These are phyloP conservation scores for Ondatra zibethicus DNA, from an alignment of 2,113 vertebrate genomes.

Conservation along the genomic window DNA sequence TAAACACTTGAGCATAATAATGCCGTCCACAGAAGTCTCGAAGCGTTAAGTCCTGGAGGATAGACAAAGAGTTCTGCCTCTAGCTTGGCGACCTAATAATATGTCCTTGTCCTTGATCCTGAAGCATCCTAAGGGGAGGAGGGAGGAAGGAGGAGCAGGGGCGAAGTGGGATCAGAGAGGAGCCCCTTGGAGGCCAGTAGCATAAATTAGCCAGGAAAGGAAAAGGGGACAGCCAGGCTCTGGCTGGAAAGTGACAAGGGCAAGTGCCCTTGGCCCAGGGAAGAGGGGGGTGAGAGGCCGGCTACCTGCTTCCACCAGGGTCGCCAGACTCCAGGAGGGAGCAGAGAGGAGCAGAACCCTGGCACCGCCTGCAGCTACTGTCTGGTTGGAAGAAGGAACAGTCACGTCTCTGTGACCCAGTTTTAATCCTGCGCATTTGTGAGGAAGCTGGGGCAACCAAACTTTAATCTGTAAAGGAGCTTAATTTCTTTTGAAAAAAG, in stretches of 20 bases:
- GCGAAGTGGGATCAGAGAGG: background rate
- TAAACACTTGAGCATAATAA: background rate
- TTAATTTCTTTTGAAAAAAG: conserved; percentile 59
- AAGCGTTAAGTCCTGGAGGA: background rate
- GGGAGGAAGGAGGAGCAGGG: background rate
- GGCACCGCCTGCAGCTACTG: background rate
- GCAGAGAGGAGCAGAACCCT: background rate
- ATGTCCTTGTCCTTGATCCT: conserved; percentile 23
- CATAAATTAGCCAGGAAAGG: background rate
- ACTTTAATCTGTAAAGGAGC: conserved; percentile 71
- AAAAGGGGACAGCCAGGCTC: background rate
- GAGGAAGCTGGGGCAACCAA: conserved; percentile 40
- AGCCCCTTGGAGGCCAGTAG: background rate
- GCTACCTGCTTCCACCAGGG: background rate
- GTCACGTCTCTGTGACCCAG: conserved; percentile 50
- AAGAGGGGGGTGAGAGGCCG: background rate
- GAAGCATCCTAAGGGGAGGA: background rate
- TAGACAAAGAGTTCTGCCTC: background rate
- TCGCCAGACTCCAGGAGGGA: background rate
- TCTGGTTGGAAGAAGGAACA: conserved; percentile 64
- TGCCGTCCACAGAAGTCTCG: background rate
- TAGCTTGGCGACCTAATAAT: conserved; percentile 14
- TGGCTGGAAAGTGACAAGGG: background rate
- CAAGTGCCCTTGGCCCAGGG: background rate
- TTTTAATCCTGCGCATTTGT: conserved; percentile 45